A percentile compares a stretch with the other conserved stretches of the same genome.
Conservation (phyloP, 1,140 invertebrate genomes). For the Drosophila sucinea region DNA sequence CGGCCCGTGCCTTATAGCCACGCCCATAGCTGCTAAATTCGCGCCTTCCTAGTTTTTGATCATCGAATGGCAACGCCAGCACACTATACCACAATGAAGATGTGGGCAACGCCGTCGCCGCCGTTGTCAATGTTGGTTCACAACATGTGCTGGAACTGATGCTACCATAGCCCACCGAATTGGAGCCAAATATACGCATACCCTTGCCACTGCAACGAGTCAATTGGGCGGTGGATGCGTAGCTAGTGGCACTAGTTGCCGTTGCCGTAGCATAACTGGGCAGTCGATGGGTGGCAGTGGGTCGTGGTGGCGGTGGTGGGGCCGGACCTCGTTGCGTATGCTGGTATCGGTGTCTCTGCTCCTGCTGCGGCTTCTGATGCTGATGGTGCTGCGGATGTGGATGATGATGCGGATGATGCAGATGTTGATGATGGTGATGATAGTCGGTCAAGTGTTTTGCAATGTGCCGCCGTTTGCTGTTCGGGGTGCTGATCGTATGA, state of each 20-base stretch:
- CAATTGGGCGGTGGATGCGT: conserved; percentile 67
- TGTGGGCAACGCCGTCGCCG: conserved; percentile 71
- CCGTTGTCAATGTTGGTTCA: conserved; percentile 7
- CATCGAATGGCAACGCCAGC: conserved; percentile 94
- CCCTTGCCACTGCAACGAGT: conserved; percentile 46
- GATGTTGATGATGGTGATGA: conserved; percentile 43
- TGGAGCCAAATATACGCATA: conserved; percentile 47
- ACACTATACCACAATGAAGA: conserved; percentile 94
- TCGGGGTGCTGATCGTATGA: conserved; percentile 76
- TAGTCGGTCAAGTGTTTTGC: conserved; percentile 75
- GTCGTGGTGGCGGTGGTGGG: conserved; percentile 21
- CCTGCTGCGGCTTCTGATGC: conserved; percentile 11
- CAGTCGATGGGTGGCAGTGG: conserved; percentile 27
- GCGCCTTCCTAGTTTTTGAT: conserved; percentile 93
- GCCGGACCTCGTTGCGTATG: conserved; percentile 4
- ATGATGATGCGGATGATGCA: conserved; percentile 28
- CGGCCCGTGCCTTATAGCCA: conserved; percentile 89
- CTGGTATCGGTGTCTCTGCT: conserved; percentile 17
- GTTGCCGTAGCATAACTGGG: conserved; percentile 73
- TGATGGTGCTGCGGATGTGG: conserved; percentile 16
- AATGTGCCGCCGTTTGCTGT: conserved; percentile 83
- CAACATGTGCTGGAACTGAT: conserved; percentile 54
- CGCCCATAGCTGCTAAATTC: conserved; percentile 88
- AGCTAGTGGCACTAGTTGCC: conserved; percentile 71
- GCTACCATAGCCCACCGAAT: conserved; percentile 40